phyloP scores from a whole-genome alignment of 2,113 vertebrate species.

The Sceloporus undulatus region DNA sequence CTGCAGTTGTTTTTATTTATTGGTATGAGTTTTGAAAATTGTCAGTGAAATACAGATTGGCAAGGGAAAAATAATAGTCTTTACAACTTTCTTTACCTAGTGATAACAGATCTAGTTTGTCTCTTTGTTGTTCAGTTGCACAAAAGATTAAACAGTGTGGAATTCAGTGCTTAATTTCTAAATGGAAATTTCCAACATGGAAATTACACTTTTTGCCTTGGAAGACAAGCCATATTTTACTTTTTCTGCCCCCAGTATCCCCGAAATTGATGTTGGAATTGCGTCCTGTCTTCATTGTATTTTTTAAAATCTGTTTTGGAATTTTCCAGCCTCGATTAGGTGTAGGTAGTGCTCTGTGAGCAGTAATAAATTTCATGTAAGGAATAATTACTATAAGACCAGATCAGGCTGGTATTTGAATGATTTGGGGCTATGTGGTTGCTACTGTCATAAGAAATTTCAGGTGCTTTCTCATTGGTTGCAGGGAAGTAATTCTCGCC shows the following conservation, averaged over 20 bases:
- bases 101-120: too few species aligned
- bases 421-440: too few species aligned
- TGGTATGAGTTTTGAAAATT: not conserved
- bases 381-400: too few species aligned
- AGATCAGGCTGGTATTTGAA: not conserved
- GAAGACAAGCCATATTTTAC: not conserved
- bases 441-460: not conserved
- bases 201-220: not conserved
- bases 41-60: not conserved
- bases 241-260: too few species aligned
- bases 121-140: too few species aligned
- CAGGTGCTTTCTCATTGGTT: not conserved
- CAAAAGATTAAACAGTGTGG: too few species aligned
- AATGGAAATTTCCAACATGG: not conserved
- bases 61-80: rapidly evolving
- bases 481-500: not conserved
- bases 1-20: not conserved
- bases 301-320: too few species aligned
- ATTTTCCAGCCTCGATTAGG: not conserved
- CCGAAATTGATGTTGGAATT: too few species aligned
- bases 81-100: not conserved
- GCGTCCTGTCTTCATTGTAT: too few species aligned
- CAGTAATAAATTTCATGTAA: too few species aligned
- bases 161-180: not conserved
- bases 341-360: not conserved